These are phyloP conservation scores for Tetragnatha versicolor DNA, from an alignment of 1,140 invertebrate species.

Conservation along the genomic window DNA sequence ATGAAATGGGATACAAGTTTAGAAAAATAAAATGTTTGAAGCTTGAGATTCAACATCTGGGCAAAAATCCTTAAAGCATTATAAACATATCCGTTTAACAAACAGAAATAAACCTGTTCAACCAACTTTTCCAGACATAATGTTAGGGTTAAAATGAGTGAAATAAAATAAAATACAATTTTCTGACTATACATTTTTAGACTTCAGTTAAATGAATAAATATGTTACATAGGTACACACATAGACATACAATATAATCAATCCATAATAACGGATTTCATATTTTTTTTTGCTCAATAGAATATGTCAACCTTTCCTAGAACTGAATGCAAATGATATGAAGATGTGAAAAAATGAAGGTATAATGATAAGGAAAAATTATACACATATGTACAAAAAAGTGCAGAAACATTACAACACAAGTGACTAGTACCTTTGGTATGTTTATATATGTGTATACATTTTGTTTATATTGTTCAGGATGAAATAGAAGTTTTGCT, in stretches of 20 bases:
- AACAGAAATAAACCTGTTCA: too few species aligned
- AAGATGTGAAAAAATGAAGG: conserved; percentile 10
- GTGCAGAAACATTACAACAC: conserved; percentile 40
- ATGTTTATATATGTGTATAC: conserved; percentile 23
- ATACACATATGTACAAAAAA: conserved; percentile 46
- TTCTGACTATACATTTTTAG: too few species aligned
- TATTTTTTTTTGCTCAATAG: background rate
- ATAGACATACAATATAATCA: background rate
- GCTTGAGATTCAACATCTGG: too few species aligned
- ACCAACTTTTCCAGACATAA: too few species aligned
- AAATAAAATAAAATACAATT: too few species aligned
- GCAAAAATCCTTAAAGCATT: too few species aligned
- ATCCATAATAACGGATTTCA: background rate
- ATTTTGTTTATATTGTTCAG: conserved; percentile 2
- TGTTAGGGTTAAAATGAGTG: too few species aligned
- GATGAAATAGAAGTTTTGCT: background rate
- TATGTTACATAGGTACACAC: background rate
- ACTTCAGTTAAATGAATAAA: background rate
- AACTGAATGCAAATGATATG: background rate
- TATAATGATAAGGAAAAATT: conserved; percentile 17
- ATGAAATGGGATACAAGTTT: too few species aligned
- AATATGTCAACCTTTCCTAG: background rate
- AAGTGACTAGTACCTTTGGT: conserved; percentile 55
- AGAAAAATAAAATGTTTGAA: too few species aligned
- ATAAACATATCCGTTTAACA: too few species aligned